phyloP scores from a whole-genome alignment of 2,113 vertebrate species.

The Illadopsis cleaveri region DNA sequence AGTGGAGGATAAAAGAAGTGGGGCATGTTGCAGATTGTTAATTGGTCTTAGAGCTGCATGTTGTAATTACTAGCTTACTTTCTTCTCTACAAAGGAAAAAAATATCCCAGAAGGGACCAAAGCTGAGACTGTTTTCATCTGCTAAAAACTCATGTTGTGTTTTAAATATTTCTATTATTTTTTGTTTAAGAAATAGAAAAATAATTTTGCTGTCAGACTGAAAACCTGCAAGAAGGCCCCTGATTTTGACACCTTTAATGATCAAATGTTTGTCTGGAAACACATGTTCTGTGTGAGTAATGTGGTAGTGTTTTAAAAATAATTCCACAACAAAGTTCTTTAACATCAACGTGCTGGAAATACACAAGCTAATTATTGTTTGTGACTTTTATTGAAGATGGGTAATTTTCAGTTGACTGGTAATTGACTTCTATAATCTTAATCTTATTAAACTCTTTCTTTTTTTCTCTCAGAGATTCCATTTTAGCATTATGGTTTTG shows the following conservation, averaged over 20 bases:
- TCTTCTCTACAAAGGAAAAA: conserved; percentile 37
- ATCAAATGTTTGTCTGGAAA: neutral
- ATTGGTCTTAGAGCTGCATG: conserved; percentile 44
- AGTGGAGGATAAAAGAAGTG: conserved; percentile 64
- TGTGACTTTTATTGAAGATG: neutral
- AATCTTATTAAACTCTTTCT: neutral
- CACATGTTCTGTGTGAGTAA: neutral
- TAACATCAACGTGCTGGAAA: neutral
- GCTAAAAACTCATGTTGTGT: neutral
- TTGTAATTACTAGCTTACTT: conserved; percentile 59
- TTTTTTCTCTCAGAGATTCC: neutral
- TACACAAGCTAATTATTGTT: neutral
- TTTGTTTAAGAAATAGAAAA: conserved; percentile 15
- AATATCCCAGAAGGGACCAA: conserved; percentile 22
- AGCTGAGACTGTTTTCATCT: conserved; percentile 24
- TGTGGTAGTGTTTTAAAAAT: neutral
- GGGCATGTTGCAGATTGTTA: conserved; percentile 62
- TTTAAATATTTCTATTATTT: neutral
- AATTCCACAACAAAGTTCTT: neutral
- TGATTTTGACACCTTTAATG: neutral
- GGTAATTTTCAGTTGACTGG: neutral
- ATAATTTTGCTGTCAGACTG: neutral
- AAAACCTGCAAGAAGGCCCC: neutral
- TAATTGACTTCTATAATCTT: neutral
- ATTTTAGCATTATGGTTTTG: neutral